A percentile compares a stretch with the other conserved stretches of the same genome.
phyloP scores from a whole-genome alignment of 2,797 vertebrate species.

The Onychomys torridus region DNA sequence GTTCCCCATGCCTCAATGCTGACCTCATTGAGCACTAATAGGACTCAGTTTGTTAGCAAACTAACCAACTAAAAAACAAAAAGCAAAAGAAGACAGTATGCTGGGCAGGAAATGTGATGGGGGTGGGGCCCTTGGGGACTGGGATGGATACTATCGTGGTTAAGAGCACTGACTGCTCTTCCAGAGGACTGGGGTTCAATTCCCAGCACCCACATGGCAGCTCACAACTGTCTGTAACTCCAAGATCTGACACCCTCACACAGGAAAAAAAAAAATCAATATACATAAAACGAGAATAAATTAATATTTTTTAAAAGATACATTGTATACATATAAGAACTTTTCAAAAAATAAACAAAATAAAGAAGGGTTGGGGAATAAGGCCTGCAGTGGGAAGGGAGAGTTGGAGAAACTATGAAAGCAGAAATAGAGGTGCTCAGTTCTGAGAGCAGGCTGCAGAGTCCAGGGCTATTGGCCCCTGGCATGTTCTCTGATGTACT shows the following conservation, averaged over 20 bases:
- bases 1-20: background rate
- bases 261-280: no score
- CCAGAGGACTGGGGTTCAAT: no score
- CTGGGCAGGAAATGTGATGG: background rate
- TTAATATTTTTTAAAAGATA: no score
- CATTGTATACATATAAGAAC: background rate
- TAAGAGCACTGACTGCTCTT: no score
- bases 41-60: background rate
- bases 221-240: no score
- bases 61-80: background rate
- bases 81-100: background rate
- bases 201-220: no score
- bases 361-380: background rate
- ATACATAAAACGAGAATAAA: no score
- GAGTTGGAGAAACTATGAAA: background rate
- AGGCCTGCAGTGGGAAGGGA: background rate
- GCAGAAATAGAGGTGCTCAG: background rate
- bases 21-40: background rate
- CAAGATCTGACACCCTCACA: no score
- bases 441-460: background rate
- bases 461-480: background rate
- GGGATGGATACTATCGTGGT: no score
- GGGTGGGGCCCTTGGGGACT: background rate
- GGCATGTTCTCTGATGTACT: no score
- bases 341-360: background rate